These are phyloP conservation scores for Ectemnius lituratus DNA, from an alignment of 2,888 invertebrate genomes.

Conservation along the genomic window DNA sequence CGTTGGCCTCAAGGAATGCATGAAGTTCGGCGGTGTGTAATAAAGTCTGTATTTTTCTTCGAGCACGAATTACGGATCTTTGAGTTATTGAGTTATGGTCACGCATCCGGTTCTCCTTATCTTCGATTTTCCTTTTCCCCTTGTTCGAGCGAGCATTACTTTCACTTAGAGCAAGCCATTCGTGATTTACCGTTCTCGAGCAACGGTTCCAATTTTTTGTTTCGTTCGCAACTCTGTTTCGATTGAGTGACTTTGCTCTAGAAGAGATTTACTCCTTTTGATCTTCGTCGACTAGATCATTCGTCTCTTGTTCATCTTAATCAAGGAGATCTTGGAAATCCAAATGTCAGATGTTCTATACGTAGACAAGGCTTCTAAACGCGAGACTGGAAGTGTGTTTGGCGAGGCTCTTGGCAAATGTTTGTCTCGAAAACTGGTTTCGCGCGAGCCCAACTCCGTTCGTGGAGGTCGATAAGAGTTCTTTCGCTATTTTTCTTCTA, in stretches of 20 bases:
- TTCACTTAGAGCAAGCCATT: constrained; percentile 43
- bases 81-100: not conserved
- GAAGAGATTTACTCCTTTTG: not conserved
- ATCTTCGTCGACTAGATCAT: not conserved
- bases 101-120: constrained; percentile 20
- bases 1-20: not conserved
- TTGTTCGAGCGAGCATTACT: constrained; percentile 20
- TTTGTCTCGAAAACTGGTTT: constrained; percentile 16
- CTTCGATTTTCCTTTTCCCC: constrained; percentile 13
- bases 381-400: not conserved
- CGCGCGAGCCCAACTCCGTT: not conserved
- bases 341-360: not conserved
- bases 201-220: constrained; percentile 28
- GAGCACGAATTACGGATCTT: not conserved
- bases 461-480: not conserved
- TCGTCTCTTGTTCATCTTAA: not conserved
- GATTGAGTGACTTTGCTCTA: not conserved
- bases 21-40: not conserved
- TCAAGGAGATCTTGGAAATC: not conserved
- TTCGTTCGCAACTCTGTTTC: not conserved
- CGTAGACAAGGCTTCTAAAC: not conserved
- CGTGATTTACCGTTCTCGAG: constrained; percentile 27
- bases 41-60: not conserved
- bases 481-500: not conserved
- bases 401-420: constrained; percentile 1